Evolutionary conservation across 2,113 vertebrate genomes (phyloP).

Genomic region (Xenotilapia longispinis): DNA sequence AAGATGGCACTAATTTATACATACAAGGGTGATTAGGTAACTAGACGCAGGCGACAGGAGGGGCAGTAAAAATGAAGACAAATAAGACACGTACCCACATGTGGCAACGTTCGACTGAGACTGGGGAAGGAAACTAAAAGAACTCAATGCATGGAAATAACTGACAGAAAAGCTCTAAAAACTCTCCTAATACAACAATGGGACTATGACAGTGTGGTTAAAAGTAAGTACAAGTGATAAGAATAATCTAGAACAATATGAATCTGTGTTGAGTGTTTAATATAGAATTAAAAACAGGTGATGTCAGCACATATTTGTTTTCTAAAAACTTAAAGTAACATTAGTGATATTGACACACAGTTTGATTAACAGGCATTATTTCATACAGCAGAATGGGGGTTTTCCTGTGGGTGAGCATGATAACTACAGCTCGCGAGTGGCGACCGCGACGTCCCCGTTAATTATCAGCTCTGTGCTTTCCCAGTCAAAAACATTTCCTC

Average conservation of each 20-base stretch:
- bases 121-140: neutral
- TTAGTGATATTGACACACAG: neutral
- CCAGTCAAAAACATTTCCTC: neutral
- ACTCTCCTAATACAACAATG: neutral
- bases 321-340: neutral
- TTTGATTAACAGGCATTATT: neutral
- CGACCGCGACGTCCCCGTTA: fast-evolving
- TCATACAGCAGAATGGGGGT: neutral
- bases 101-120: neutral
- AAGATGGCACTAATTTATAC: neutral
- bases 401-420: neutral
- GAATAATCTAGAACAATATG: neutral
- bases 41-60: neutral
- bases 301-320: neutral
- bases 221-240: neutral
- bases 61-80: neutral
- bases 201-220: neutral
- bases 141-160: neutral
- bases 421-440: neutral
- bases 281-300: neutral
- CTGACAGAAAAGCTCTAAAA: neutral
- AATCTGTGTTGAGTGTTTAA: neutral
- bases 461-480: neutral
- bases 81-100: neutral
- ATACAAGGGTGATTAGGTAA: neutral